Base-by-base conservation (phyloP, 2,888 invertebrate genomes). In the Epinotia brunnichana region DNA sequence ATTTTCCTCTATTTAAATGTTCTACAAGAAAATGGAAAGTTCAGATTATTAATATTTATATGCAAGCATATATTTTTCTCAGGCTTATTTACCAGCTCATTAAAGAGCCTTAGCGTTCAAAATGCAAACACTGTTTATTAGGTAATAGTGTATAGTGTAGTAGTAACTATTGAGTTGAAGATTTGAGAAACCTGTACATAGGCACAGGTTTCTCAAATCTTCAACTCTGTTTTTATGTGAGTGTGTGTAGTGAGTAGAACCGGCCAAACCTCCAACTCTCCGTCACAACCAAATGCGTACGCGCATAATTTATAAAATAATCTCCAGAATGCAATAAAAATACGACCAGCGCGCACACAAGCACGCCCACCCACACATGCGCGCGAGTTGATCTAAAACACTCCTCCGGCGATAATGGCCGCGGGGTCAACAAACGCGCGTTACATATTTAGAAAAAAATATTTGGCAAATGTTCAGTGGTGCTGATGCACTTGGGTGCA, bases 401-500 rank as follows among this genome's bases (percentile, higher is more conserved):
- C 87, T 85, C 88, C 87, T 84, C 88, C 87, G 87, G 83, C 90
- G 91, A 91, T 92, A 91, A 90, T 90, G 90, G 88, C 88, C 83
- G 87, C 79, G 82, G 84, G 92, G 86, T 89, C 83, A 83, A 82
- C 79, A 91, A 79, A 82, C 87, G 78, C 76, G 75, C 81, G 89
- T 88, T 90, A 90, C 93, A 92, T 92, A 92, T 93, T 93, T 92
- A 93, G 93, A 92, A 93, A 93, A 92, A 93, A 93, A 92, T 91
- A 91, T 92, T 92, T 93, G 92, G 92, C 92, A 92, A 92, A 91
- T 90, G 90, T 85, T 85, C 90, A 86, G 89, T 87, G 83, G 83
- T 84, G 81, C 80, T 80, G 81, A 77, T 87, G 80, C 84, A 72
- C 72, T 68, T 68, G 44, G 87, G 77, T 84, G 83, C 80, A 63